Percentiles rank a stretch among this genome's conserved stretches.
phyloP scores from a whole-genome alignment of 2,797 vertebrate genomes.

The Myotis vivesi region DNA sequence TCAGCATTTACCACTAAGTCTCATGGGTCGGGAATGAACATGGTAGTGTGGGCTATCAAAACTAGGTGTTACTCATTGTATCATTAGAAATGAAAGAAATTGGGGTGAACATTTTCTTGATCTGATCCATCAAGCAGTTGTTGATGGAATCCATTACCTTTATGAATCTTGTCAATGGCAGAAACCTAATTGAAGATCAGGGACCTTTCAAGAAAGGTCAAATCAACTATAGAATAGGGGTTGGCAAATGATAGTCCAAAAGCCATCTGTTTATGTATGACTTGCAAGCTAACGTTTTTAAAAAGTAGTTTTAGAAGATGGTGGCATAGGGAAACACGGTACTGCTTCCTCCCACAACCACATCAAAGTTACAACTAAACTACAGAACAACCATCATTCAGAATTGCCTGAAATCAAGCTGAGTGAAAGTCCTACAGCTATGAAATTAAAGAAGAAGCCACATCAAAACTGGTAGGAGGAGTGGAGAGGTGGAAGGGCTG shows the following conservation, averaged over 20 bases:
- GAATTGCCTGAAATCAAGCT: too few relatives aligned
- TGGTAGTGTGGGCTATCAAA: not conserved
- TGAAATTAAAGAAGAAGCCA: too few relatives aligned
- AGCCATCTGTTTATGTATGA: not conserved
- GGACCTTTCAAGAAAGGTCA: conserved; percentile 10
- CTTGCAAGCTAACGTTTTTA: not conserved
- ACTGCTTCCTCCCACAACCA: too few relatives aligned
- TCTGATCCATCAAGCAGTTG: not conserved
- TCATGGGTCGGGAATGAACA: not conserved
- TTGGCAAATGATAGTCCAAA: not conserved
- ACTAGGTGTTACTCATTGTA: not conserved
- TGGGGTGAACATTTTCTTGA: not conserved
- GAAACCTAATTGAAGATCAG: conserved; percentile 14
- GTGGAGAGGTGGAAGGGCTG: not conserved
- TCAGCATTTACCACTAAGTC: not conserved
- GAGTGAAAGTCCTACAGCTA: too few relatives aligned
- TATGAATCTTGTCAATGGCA: not conserved
- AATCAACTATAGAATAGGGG: not conserved
- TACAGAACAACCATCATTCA: too few relatives aligned
- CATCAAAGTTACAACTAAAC: too few relatives aligned
- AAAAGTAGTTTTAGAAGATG: too few relatives aligned
- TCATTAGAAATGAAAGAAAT: not conserved
- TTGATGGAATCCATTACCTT: not conserved
- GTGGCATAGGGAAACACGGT: too few relatives aligned
- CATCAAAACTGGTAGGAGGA: too few relatives aligned